Evolutionary conservation across 1,140 invertebrate species (phyloP).

Genomic region (Pissodes strobi): DNA sequence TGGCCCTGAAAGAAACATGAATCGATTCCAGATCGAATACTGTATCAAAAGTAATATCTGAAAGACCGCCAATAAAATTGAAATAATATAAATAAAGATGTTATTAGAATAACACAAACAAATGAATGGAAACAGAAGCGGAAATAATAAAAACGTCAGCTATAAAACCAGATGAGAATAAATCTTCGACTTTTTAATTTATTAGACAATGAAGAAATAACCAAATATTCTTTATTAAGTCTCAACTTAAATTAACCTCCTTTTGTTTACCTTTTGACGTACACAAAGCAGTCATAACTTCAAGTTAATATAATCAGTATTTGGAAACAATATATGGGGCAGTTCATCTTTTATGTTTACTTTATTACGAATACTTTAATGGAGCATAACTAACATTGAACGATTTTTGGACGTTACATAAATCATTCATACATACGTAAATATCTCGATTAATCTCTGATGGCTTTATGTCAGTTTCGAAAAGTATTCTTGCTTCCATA

Average conservation of each 20-base stretch:
- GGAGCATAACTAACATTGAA: no score
- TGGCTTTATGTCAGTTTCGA: no score
- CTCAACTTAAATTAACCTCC: slow-evolving; percentile 19
- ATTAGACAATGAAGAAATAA: slow-evolving; percentile 41
- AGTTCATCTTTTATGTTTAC: no score
- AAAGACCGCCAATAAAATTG: slow-evolving; percentile 14
- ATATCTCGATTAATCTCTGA: no score
- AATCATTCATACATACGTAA: no score
- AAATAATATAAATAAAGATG: slow-evolving; percentile 24
- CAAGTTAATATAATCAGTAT: neutral
- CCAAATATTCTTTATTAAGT: slow-evolving; percentile 29
- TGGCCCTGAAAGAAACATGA: neutral
- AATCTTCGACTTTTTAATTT: slow-evolving; percentile 36
- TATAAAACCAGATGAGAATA: slow-evolving; percentile 44
- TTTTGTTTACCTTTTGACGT: slow-evolving; percentile 19
- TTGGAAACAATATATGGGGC: no score
- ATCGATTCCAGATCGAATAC: slow-evolving; percentile 18
- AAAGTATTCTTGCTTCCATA: no score
- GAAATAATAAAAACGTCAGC: slow-evolving; percentile 42
- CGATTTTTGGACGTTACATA: no score
- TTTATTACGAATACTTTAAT: no score
- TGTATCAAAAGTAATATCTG: slow-evolving; percentile 7
- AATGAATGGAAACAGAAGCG: slow-evolving; percentile 38
- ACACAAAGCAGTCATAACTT: slow-evolving; percentile 11
- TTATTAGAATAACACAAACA: slow-evolving; percentile 31